Conservation (phyloP, 2,888 invertebrate species). For the Ophioninae sp. region DNA sequence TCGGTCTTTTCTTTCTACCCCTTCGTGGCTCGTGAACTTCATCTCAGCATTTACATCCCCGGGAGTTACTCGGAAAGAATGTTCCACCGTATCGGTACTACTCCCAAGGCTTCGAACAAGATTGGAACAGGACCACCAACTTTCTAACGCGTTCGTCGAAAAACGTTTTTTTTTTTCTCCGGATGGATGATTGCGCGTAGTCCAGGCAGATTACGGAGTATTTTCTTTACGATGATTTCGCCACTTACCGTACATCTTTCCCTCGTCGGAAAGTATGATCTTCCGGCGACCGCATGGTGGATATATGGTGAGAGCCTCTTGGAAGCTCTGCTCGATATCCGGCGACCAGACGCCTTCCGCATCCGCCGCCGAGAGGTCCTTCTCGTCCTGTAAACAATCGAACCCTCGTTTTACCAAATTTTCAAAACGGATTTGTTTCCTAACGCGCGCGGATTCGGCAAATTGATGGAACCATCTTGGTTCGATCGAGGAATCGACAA, state of each 20-base stretch:
- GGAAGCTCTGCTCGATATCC: constrained; percentile 99
- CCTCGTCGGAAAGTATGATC: constrained; percentile 99
- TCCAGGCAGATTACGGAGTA: neutral
- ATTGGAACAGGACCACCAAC: neutral
- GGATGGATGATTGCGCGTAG: neutral
- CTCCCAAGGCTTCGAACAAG: neutral
- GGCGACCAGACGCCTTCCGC: constrained; percentile 99
- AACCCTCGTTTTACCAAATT: neutral
- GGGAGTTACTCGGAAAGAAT: constrained; percentile 1
- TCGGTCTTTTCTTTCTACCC: constrained; percentile 17
- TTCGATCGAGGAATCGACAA: constrained; percentile 24
- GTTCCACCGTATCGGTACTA: neutral
- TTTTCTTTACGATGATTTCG: neutral
- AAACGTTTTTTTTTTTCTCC: neutral
- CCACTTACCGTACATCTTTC: constrained; percentile 99
- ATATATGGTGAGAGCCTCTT: constrained; percentile 99
- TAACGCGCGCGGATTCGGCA: neutral
- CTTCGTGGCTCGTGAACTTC: neutral
- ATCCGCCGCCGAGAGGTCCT: constrained; percentile 97
- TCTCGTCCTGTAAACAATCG: constrained; percentile 85
- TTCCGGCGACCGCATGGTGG: constrained; percentile 99
- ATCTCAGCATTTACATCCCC: neutral
- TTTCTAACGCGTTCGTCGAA: neutral
- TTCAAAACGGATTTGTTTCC: neutral
- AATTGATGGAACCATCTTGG: neutral